Evolutionary conservation across 2,113 vertebrate species (phyloP), one percentile per base, ranked within the genome.

Genomic region (Apistogramma diplotaenia): DNA sequence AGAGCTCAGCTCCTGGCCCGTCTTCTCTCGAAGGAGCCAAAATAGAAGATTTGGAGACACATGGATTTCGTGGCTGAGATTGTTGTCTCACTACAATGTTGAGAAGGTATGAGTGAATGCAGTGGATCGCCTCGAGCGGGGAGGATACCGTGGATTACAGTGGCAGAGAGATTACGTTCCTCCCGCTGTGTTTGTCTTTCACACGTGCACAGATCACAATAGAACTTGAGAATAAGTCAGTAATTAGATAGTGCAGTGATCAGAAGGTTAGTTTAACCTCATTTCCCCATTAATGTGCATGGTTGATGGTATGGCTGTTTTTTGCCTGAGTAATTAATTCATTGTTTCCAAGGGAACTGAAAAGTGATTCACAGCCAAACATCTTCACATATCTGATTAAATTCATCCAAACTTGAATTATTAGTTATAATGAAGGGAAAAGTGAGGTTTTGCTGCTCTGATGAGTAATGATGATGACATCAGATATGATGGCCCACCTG

Each of bases 41-140:
- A 61, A 81, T 51, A 83, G 79, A 21, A 89, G 85, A 87, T 87
- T 89, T 91, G 54, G 72, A 77, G 78, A 1, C 75, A 82, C 51
- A 8, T 54, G 60, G 81, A 79, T 88, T 90, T 79, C 67, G 65
- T 62, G 71, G 80, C 83, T 84, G 83, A 86, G 83, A 82, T 87
- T 78, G 75, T 72, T 84, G 83, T 86, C 76, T 16, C 72, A 76
- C 43, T 51, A 81, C 78, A 74, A 72, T 83, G 85, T 74, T 49
- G 85, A 76, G 85, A 9, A 62, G 83, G 67, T 70, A 58, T 29
- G 40, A 79, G 83, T 53, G 61, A 86, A n/a, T 0, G 18, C 43
- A 7, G 78, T 13, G 76, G 70, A 82, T 86, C 16, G 78, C 85
- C 88, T 67, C 67, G 21, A 76, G 88, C 87, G 2, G 54, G 58